A percentile compares a stretch with the other conserved stretches of the same genome.
These are phyloP conservation scores for Xenopus borealis DNA, from an alignment of 2,113 vertebrate species.

Conservation along the genomic window DNA sequence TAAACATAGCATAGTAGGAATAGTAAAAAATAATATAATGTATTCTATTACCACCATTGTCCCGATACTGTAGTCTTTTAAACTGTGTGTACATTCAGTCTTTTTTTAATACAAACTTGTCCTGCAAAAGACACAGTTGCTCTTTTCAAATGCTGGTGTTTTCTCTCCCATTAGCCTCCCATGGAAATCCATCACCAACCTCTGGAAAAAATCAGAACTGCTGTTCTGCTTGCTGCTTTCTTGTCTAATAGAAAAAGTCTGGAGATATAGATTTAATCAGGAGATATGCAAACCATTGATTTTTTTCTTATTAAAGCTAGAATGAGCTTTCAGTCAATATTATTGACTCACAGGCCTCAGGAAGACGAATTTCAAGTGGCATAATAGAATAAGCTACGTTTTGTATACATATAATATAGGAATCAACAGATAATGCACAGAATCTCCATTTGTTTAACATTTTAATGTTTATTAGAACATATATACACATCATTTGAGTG, in stretches of 20 bases:
- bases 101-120: background rate
- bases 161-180: constrained; percentile 40
- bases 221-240: constrained; percentile 45
- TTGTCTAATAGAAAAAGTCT: background rate
- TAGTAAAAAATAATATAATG: too few relatives aligned
- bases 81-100: too few relatives aligned
- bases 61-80: too few relatives aligned
- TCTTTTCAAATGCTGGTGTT: constrained; percentile 52
- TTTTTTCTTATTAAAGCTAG: constrained; percentile 34
- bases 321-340: constrained; percentile 40
- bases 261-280: constrained; percentile 44
- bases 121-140: constrained; percentile 5
- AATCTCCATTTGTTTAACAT: too few relatives aligned
- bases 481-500: too few relatives aligned
- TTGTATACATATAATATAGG: too few relatives aligned
- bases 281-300: constrained; percentile 40
- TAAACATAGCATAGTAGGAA: too few relatives aligned
- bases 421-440: too few relatives aligned
- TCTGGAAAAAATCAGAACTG: constrained; percentile 27
- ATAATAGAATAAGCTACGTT: constrained; percentile 39
- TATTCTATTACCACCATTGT: too few relatives aligned
- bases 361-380: constrained; percentile 14
- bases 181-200: constrained; percentile 52
- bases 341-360: constrained; percentile 29
- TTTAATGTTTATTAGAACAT: too few relatives aligned